phyloP scores from a whole-genome alignment of 64 coral and sea anemone genomes.

The Pocillopora damicornis region DNA sequence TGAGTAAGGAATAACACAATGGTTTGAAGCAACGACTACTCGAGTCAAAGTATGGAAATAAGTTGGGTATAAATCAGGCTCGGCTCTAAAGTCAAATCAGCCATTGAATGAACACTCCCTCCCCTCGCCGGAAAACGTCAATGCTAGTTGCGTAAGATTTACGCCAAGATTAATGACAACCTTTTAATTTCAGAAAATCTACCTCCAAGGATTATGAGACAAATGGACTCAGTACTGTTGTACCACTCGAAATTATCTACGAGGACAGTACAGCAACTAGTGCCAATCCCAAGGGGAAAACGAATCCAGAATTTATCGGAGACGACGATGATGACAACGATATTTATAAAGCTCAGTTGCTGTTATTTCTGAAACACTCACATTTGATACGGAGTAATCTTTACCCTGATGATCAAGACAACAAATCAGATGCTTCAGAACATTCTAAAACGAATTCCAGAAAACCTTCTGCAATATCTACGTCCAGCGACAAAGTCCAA shows the following conservation, averaged over 20 bases:
- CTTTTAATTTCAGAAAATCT: not conserved
- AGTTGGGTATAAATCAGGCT: too few species aligned
- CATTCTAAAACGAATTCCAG: constrained; percentile 19
- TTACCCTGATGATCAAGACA: constrained; percentile 21
- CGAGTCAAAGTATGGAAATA: too few species aligned
- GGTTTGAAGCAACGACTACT: too few species aligned
- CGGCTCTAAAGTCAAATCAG: too few species aligned
- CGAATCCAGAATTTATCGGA: constrained; percentile 53
- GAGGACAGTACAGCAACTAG: constrained; percentile 12
- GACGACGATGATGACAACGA: constrained; percentile 46
- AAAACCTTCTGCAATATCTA: constrained; percentile 29
- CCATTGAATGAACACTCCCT: too few species aligned
- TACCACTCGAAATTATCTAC: constrained; percentile 47
- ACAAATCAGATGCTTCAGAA: constrained; percentile 39
- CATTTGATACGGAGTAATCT: constrained; percentile 36
- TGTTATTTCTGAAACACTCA: constrained; percentile 56
- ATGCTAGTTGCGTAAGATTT: too few species aligned
- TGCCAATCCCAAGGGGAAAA: not conserved
- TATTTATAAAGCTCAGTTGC: constrained; percentile 52
- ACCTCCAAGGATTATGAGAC: not conserved
- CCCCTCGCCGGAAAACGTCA: too few species aligned
- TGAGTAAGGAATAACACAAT: not conserved
- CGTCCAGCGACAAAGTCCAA: not conserved
- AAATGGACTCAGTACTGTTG: not conserved
- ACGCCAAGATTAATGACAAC: not conserved